Base-by-base conservation (phyloP, 2,797 vertebrate genomes). In the Coracias cyanogaster region DNA sequence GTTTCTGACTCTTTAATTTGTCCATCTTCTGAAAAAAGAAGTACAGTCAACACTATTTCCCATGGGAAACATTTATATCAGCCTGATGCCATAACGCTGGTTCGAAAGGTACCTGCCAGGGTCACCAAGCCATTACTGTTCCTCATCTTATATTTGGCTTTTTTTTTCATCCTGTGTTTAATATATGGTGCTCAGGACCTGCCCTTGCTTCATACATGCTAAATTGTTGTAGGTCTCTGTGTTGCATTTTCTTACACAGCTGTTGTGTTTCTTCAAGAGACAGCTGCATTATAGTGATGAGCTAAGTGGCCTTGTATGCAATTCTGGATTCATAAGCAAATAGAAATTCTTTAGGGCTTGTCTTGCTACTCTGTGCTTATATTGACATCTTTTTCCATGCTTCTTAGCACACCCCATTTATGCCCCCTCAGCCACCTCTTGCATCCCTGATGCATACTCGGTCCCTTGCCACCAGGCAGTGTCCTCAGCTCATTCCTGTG, bases 391-490 rank as follows among this genome's bases (percentile, higher is more conserved):
- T 22, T 82, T 90, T 39, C 60, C 9, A 14, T 31, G n/a, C 29
- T 80, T 21, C 26, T 88, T 55, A 25, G 13, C 31, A 64, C 4
- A 43, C 3, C 9, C 15, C 19, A 17, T 65, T 37, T 25, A 11
- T n/a, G 14, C 66, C 24, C 31, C 12, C 20, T 82, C 24, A 66
- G 28, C 4, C 18, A 10, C 3, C 6, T 80, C 55, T 70, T 69
- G 21, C 16, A 48, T 21, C 26, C 28, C 28, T 4, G 2, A 11
- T 24, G 45, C 0, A 1, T 9, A 10, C 61, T 71, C 46, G 7
- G 4, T 46, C 22, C 16, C 41, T 52, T 43, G 11, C 21, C 31
- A 31, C 15, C 26, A 28, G 55, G 31, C 54, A 84, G 31, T 69
- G 49, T 55, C 45, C 37, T 74, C 62, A 52, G 46, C 65, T 41